phyloP scores from a whole-genome alignment of 2,113 vertebrate species.

The Triplophysa dalaica region DNA sequence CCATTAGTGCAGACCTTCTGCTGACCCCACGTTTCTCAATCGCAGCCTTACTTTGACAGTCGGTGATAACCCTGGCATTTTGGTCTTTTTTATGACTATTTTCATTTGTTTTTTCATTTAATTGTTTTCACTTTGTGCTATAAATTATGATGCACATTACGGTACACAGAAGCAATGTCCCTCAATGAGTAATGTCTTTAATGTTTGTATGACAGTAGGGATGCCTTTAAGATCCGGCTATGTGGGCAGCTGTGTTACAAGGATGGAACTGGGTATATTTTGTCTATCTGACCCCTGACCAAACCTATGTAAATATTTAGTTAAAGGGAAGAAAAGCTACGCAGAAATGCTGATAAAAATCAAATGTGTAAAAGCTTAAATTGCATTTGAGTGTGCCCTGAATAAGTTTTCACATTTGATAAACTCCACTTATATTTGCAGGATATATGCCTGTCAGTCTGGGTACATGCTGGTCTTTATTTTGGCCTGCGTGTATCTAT shows the following conservation, averaged over 20 bases:
- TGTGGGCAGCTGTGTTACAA: conserved; percentile 27
- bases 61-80: neutral
- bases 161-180: too few species aligned
- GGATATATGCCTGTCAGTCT: conserved; percentile 26
- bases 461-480: conserved; percentile 29
- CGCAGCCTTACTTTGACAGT: neutral
- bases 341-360: conserved; percentile 7
- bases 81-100: neutral
- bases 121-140: neutral
- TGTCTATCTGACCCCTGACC: conserved; percentile 17
- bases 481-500: conserved; percentile 27
- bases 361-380: conserved; percentile 24
- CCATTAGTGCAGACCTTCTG: conserved; percentile 52
- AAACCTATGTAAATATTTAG: conserved; percentile 39
- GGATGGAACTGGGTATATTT: neutral
- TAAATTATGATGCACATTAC: too few species aligned
- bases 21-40: conserved; percentile 51
- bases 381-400: conserved; percentile 10
- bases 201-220: neutral
- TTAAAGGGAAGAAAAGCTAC: conserved; percentile 27
- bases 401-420: conserved; percentile 24
- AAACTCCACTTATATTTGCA: neutral
- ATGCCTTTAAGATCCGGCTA: neutral
- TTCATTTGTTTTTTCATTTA: neutral
- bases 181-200: too few species aligned